Conservation (phyloP, 2,113 vertebrate species). For the Trinectes maculatus region DNA sequence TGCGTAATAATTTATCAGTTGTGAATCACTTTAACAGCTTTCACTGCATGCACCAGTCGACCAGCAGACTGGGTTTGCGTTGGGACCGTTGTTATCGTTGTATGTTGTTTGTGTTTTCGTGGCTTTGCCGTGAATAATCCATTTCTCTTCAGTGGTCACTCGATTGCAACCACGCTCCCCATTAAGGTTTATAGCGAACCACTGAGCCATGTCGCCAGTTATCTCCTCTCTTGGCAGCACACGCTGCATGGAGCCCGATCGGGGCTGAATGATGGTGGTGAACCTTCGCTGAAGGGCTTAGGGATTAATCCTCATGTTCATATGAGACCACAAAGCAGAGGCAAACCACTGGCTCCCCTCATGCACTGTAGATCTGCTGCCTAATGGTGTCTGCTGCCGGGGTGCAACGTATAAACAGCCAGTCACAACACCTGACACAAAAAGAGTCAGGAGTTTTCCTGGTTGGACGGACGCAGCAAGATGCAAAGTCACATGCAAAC, state of each 20-base stretch:
- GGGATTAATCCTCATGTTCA: conserved; percentile 70
- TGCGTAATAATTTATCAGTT: conserved; percentile 5
- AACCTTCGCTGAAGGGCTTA: conserved; percentile 58
- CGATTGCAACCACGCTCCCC: conserved; percentile 32
- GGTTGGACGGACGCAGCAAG: not conserved
- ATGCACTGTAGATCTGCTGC: conserved; percentile 49
- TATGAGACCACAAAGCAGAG: conserved; percentile 37
- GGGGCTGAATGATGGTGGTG: conserved; percentile 54
- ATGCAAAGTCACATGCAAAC: too few relatives aligned
- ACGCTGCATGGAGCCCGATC: conserved; percentile 33
- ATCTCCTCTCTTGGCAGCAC: conserved; percentile 37
- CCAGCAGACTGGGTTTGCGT: too few relatives aligned
- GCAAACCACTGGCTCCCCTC: conserved; percentile 36
- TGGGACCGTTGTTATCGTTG: too few relatives aligned
- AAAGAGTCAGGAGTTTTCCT: conserved; percentile 9
- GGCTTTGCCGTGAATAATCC: conserved; percentile 33
- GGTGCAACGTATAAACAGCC: conserved; percentile 1
- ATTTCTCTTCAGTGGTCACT: conserved; percentile 42
- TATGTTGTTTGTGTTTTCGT: not conserved
- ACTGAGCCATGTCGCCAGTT: conserved; percentile 39
- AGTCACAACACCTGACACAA: conserved; percentile 18
- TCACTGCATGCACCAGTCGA: too few relatives aligned
- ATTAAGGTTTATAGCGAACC: conserved; percentile 44
- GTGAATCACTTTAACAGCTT: too few relatives aligned
- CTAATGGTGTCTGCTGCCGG: conserved; percentile 49